phyloP scores from a whole-genome alignment of 2,888 invertebrate species.

The Dolichomitus sp. region DNA sequence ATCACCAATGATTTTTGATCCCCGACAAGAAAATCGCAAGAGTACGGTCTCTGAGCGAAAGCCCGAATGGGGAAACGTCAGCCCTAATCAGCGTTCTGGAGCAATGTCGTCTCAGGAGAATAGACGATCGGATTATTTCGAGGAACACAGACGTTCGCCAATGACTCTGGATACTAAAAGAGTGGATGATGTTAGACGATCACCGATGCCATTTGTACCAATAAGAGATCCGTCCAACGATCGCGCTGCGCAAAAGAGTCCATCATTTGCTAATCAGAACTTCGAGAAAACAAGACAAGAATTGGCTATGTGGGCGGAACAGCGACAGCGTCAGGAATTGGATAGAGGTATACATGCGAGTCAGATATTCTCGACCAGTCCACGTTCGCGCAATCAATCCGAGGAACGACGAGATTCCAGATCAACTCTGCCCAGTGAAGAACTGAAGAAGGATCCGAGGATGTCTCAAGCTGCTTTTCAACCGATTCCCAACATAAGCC shows the following conservation, averaged over 20 bases:
- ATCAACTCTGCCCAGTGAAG: conserved; percentile 45
- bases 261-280: conserved; percentile 80
- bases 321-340: conserved; percentile 83
- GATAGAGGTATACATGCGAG: conserved; percentile 78
- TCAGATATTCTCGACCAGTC: conserved; percentile 80
- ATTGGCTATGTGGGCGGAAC: conserved; percentile 84
- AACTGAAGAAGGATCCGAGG: conserved; percentile 80
- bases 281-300: conserved; percentile 85
- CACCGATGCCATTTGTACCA: conserved; percentile 83
- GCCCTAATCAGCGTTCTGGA: conserved; percentile 81
- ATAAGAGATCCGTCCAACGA: conserved; percentile 81
- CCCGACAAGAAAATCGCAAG: conserved; percentile 80
- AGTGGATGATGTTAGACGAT: conserved; percentile 82
- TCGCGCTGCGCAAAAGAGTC: conserved; percentile 81
- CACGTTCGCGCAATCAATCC: conserved; percentile 81
- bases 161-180: conserved; percentile 82
- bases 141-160: conserved; percentile 83
- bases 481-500: conserved; percentile 83
- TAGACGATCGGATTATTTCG: conserved; percentile 83
- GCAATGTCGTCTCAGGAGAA: conserved; percentile 78
- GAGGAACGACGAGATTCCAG: conserved; percentile 80
- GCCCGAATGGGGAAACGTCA: conserved; percentile 81
- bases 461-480: conserved; percentile 82
- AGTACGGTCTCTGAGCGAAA: conserved; percentile 78
- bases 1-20: conserved; percentile 81